These are phyloP conservation scores for Crepidodera aurea DNA, from an alignment of 2,888 invertebrate genomes.

Conservation along the genomic window DNA sequence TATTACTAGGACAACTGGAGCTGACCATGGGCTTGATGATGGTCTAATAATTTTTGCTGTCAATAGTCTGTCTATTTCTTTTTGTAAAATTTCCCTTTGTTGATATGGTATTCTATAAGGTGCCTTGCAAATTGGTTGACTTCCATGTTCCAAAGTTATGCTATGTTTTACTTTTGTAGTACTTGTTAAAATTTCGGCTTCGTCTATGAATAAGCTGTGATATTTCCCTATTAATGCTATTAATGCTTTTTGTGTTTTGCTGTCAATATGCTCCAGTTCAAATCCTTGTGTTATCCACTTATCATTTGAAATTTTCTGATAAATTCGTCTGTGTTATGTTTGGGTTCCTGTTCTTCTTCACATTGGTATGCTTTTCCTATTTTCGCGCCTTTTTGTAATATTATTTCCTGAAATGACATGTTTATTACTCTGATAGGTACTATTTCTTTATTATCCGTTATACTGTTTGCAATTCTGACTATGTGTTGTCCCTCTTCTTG, in stretches of 20 bases:
- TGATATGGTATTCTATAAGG: constrained; percentile 28
- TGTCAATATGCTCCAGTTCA: constrained; percentile 9
- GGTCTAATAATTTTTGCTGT: constrained; percentile 18
- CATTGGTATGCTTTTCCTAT: constrained; percentile 1
- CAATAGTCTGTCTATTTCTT: constrained; percentile 26
- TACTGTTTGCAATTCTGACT: background rate
- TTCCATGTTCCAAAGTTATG: constrained; percentile 18
- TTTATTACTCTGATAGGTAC: constrained; percentile 2
- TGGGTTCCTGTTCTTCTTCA: background rate
- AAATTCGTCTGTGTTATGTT: background rate
- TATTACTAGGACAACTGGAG: constrained; percentile 31
- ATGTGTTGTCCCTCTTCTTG: background rate
- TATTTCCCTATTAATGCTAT: background rate
- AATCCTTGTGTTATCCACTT: constrained; percentile 25
- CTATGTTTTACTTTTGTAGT: constrained; percentile 26
- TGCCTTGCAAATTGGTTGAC: constrained; percentile 23
- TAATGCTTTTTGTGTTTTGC: background rate
- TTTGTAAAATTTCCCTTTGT: constrained; percentile 17
- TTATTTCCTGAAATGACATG: background rate
- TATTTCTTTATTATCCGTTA: background rate
- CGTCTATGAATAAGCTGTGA: constrained; percentile 16
- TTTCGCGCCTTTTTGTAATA: background rate
- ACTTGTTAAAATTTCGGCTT: constrained; percentile 18
- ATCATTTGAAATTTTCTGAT: constrained; percentile 4
- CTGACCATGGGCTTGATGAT: constrained; percentile 31